Evolutionary conservation across 2,888 invertebrate genomes (phyloP).

Genomic region (Bimastos eiseni): DNA sequence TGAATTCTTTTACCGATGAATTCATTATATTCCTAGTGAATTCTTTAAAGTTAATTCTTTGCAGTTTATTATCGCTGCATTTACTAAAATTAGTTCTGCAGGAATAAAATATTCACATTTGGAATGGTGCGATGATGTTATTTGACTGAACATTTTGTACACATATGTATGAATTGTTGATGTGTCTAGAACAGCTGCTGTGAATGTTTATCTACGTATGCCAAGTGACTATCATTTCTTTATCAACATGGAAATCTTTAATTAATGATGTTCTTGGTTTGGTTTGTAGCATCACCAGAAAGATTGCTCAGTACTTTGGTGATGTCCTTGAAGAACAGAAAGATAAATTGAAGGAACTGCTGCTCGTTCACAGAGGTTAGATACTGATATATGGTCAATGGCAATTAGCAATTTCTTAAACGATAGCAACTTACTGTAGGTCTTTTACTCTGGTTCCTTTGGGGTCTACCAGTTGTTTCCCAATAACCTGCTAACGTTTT

Average conservation of each 20-base stretch:
- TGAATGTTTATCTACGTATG: too few relatives aligned
- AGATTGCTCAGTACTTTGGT: conserved; percentile 28
- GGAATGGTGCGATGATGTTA: neutral
- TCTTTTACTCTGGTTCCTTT: too few relatives aligned
- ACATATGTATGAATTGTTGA: neutral
- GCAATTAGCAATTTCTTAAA: neutral
- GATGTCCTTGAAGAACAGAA: conserved; percentile 32
- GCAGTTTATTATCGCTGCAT: neutral
- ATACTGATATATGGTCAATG: neutral
- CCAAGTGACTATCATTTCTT: too few relatives aligned
- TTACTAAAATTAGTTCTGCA: neutral
- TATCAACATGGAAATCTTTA: too few relatives aligned
- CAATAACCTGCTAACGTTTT: too few relatives aligned
- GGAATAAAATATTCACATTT: neutral
- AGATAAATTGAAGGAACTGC: conserved; percentile 31
- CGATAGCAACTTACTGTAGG: too few relatives aligned
- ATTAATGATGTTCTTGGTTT: too few relatives aligned
- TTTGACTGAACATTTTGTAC: neutral
- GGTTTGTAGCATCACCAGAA: conserved; percentile 27
- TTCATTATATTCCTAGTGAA: too few relatives aligned
- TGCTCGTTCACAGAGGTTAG: conserved; percentile 32
- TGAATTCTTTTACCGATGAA: too few relatives aligned
- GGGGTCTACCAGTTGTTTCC: too few relatives aligned
- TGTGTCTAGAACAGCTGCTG: neutral
- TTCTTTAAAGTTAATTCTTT: neutral